Evolutionary conservation across 1,140 invertebrate species (phyloP).

Genomic region (Rhagoletis zephyria): DNA sequence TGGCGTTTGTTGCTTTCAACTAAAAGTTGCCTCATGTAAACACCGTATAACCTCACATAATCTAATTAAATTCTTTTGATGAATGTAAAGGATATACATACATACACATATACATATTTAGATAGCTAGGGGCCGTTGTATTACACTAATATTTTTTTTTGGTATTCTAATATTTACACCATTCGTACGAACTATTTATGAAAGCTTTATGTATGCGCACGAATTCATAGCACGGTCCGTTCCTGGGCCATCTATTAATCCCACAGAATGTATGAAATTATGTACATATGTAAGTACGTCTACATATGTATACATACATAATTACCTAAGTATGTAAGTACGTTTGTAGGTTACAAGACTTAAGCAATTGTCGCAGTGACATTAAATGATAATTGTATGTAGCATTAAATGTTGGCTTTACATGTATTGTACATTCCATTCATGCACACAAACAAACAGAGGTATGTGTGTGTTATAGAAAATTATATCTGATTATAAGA

Average conservation of each 20-base stretch:
- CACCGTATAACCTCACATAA: too few species aligned
- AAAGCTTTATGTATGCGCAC: background rate
- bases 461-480: background rate
- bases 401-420: slow-evolving; percentile 71
- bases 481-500: slow-evolving; percentile 54
- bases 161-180: too few species aligned
- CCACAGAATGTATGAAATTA: slow-evolving; percentile 14
- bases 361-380: slow-evolving; percentile 73
- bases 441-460: background rate
- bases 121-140: too few species aligned
- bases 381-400: slow-evolving; percentile 63
- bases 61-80: too few species aligned
- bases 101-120: too few species aligned
- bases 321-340: background rate
- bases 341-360: slow-evolving; percentile 71
- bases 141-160: too few species aligned
- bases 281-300: background rate
- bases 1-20: too few species aligned
- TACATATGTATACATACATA: too few species aligned
- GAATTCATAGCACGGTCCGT: slow-evolving; percentile 43
- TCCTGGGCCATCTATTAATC: slow-evolving; percentile 39
- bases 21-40: too few species aligned
- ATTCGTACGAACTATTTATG: background rate
- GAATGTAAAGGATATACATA: too few species aligned
- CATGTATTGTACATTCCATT: background rate